Conservation (phyloP, 2,113 vertebrate genomes). For the Pomatorhinus ruficollis region DNA sequence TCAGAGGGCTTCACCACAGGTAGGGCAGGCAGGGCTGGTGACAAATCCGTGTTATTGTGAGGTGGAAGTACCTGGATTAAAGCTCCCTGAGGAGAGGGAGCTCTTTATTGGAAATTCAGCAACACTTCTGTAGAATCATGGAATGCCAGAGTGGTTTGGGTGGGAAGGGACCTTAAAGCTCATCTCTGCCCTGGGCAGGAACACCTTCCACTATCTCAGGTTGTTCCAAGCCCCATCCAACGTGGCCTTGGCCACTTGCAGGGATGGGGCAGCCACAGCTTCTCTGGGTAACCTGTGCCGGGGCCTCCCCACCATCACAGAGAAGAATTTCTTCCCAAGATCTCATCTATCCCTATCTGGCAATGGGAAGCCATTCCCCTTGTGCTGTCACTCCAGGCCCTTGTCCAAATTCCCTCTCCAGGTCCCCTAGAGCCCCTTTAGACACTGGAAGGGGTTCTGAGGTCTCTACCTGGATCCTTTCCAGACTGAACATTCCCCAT, state of each 20-base stretch:
- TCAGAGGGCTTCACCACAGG: slow-evolving; percentile 97
- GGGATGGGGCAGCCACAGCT: neutral
- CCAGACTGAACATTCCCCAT: neutral
- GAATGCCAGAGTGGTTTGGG: neutral
- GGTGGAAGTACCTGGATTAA: neutral
- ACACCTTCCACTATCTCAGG: neutral
- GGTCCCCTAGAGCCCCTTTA: neutral
- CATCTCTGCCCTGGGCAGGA: neutral
- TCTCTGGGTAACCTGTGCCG: neutral
- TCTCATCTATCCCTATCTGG: neutral
- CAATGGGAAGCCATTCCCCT: neutral
- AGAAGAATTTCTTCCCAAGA: accelerated
- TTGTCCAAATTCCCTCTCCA: neutral
- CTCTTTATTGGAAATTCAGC: neutral
- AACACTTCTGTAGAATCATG: too few relatives aligned
- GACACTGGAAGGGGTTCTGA: neutral
- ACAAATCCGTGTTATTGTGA: neutral
- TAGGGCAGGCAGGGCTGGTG: slow-evolving; percentile 38
- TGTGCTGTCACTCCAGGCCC: neutral
- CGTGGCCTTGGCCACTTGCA: neutral
- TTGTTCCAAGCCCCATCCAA: accelerated
- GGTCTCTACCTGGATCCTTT: neutral
- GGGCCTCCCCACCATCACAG: accelerated
- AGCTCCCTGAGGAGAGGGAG: neutral
- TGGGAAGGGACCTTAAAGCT: neutral